A percentile compares a stretch with the other conserved stretches of the same genome.
Evolutionary conservation across 2,888 invertebrate species (phyloP).

Genomic region (Oxytorus armatus): DNA sequence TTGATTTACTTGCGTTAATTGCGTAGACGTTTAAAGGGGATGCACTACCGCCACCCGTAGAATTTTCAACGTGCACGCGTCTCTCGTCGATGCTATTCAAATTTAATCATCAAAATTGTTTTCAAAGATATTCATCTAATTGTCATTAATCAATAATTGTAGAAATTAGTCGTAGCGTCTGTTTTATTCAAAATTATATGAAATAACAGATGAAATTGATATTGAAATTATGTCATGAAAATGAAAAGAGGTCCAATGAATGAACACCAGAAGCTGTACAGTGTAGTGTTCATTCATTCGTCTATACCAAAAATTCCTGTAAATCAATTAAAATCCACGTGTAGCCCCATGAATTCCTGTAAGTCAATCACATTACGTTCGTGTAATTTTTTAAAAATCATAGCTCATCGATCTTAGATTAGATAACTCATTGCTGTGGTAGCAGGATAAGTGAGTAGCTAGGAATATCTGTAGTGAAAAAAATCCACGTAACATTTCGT

Average conservation of each 20-base stretch:
- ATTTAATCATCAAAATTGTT: background rate
- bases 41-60: background rate
- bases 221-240: no score
- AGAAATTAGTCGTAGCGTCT: no score
- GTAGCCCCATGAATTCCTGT: background rate
- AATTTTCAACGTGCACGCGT: conserved; percentile 1
- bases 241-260: no score
- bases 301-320: background rate
- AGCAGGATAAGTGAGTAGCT: conserved; percentile 19
- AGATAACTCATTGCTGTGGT: conserved; percentile 16
- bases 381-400: conserved; percentile 5
- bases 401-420: conserved; percentile 32
- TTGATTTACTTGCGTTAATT: conserved; percentile 53
- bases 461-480: conserved; percentile 11
- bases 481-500: conserved; percentile 44
- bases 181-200: no score
- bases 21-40: conserved; percentile 50
- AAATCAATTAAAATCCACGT: background rate
- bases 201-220: no score
- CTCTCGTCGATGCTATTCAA: background rate
- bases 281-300: no score
- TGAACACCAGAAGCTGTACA: no score
- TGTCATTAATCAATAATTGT: background rate
- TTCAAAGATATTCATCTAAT: background rate
- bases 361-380: background rate